Evolutionary conservation across 2,888 invertebrate genomes (phyloP).

Genomic region (Euzophera pinguis): DNA sequence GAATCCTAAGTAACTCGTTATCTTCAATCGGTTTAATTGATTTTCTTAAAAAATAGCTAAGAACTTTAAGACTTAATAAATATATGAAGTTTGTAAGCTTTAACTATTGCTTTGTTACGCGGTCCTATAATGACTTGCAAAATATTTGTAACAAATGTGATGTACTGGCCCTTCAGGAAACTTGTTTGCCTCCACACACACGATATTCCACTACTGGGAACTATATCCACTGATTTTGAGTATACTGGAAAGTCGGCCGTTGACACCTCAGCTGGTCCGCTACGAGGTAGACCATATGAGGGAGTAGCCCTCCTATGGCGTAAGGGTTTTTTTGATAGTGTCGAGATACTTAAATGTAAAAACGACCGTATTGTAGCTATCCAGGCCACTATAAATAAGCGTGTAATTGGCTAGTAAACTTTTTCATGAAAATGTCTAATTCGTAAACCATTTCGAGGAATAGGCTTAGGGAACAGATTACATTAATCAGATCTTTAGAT

Average conservation of each 20-base stretch:
- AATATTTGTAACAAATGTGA: not conserved
- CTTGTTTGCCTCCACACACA: too few relatives aligned
- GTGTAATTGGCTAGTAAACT: too few relatives aligned
- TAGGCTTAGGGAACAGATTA: too few relatives aligned
- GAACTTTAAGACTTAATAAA: not conserved
- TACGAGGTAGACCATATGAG: not conserved
- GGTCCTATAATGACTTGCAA: not conserved
- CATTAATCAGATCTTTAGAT: too few relatives aligned
- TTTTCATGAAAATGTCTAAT: too few relatives aligned
- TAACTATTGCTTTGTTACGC: too few relatives aligned
- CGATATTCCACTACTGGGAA: too few relatives aligned
- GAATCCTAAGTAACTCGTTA: too few relatives aligned
- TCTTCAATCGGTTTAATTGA: too few relatives aligned
- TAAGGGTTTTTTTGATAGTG: not conserved
- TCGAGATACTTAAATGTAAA: not conserved
- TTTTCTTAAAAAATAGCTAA: too few relatives aligned
- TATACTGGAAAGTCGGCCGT: not conserved
- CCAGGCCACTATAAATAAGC: not conserved
- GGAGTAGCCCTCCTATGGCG: not conserved
- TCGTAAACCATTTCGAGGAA: too few relatives aligned
- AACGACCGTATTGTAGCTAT: not conserved
- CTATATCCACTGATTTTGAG: not conserved
- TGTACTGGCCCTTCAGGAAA: conserved; percentile 1
- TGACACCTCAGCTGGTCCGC: not conserved
- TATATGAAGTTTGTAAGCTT: not conserved